Conservation (phyloP, 1,140 invertebrate genomes). For the Probaryconus sp. region DNA sequence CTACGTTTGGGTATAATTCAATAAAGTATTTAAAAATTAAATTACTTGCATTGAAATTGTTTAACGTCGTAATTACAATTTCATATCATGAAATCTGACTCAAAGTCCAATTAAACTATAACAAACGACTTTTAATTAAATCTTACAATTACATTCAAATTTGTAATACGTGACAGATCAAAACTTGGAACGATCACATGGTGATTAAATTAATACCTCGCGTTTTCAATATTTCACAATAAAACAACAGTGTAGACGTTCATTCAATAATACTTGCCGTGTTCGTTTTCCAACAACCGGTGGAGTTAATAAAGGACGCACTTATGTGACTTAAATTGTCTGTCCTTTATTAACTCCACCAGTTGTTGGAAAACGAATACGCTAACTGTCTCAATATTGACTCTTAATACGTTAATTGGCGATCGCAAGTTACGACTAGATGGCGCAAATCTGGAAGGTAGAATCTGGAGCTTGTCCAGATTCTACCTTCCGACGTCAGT, state of each 20-base stretch:
- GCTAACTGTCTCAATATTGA: too few species aligned
- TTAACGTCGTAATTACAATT: slow-evolving; percentile 39
- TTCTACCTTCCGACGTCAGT: too few species aligned
- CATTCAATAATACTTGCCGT: too few species aligned
- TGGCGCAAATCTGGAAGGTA: too few species aligned
- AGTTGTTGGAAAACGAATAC: too few species aligned
- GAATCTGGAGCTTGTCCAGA: too few species aligned
- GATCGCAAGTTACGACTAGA: too few species aligned
- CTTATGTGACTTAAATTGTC: too few species aligned
- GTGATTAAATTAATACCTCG: slow-evolving; percentile 29
- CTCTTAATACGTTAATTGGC: too few species aligned
- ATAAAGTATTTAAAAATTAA: slow-evolving; percentile 15
- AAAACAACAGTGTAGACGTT: slow-evolving; percentile 5
- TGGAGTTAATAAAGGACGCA: too few species aligned
- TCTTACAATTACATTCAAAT: slow-evolving; percentile 33
- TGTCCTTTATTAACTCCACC: too few species aligned
- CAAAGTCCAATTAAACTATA: slow-evolving; percentile 30
- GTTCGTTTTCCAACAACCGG: too few species aligned
- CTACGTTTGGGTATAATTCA: slow-evolving; percentile 12
- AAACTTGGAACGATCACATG: slow-evolving; percentile 23
- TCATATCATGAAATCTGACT: slow-evolving; percentile 31
- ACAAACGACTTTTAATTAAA: slow-evolving; percentile 43
- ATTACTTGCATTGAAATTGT: slow-evolving; percentile 10
- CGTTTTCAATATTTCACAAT: slow-evolving; percentile 29
- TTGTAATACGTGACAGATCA: slow-evolving; percentile 37